These are phyloP conservation scores for Vollenhovia emeryi DNA, from an alignment of 1,140 invertebrate species.

Conservation along the genomic window DNA sequence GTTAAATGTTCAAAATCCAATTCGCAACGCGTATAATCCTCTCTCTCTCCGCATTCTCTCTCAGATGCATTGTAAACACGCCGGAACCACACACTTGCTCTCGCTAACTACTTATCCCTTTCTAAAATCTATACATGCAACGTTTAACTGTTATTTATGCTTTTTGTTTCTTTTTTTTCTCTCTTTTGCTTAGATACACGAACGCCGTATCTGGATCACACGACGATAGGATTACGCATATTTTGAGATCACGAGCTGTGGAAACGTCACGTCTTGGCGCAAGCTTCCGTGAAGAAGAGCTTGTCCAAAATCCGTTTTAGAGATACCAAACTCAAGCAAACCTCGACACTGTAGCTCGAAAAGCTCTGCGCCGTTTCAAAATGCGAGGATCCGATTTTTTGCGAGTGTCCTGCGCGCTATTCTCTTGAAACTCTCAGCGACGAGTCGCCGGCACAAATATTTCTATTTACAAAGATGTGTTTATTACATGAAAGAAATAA, in stretches of 20 bases:
- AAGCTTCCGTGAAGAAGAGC: constrained; percentile 57
- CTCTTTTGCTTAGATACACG: constrained; percentile 67
- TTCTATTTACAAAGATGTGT: background rate
- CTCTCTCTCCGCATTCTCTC: background rate
- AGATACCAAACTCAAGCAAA: constrained; percentile 72
- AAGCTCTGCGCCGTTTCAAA: constrained; percentile 68
- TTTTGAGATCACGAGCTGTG: constrained; percentile 81
- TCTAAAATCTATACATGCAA: constrained; percentile 72
- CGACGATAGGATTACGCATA: constrained; percentile 68
- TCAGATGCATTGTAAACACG: constrained; percentile 28
- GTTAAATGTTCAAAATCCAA: background rate
- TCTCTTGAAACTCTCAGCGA: constrained; percentile 9
- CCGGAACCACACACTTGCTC: constrained; percentile 12
- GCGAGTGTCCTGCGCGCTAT: background rate
- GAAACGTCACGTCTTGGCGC: constrained; percentile 68
- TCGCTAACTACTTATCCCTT: constrained; percentile 51
- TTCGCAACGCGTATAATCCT: background rate
- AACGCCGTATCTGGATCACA: constrained; percentile 70
- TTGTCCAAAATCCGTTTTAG: constrained; percentile 70
- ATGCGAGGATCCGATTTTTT: constrained; percentile 5
- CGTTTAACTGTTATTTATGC: constrained; percentile 59
- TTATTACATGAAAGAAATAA: background rate
- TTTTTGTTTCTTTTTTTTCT: constrained; percentile 28
- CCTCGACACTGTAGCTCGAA: constrained; percentile 39
- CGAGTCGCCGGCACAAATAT: background rate